Evolutionary conservation across 2,797 vertebrate species (phyloP).

Genomic region (Lateolabrax maculatus): DNA sequence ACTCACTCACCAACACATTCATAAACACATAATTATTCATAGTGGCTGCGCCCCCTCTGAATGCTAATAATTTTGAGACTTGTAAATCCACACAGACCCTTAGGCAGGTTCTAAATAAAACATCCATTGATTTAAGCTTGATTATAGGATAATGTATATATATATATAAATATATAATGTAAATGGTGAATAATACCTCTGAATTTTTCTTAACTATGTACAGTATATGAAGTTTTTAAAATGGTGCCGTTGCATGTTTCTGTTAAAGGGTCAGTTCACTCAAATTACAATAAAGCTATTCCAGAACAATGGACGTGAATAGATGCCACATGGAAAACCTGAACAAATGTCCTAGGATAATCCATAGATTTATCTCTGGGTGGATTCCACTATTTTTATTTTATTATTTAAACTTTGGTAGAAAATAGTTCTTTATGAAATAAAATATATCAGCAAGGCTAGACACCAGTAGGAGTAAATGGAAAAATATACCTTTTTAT

Average conservation of each 20-base stretch:
- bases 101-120: not conserved
- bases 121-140: not conserved
- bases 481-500: not conserved
- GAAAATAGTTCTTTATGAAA: not conserved
- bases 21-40: conserved; percentile 15
- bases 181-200: not conserved
- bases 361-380: not conserved
- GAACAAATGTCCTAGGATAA: not conserved
- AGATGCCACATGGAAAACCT: not conserved
- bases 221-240: conserved; percentile 6
- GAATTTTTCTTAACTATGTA: not conserved
- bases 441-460: not conserved
- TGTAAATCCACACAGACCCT: conserved; percentile 1
- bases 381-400: not conserved
- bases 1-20: conserved; percentile 41
- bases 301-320: not conserved
- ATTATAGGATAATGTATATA: not conserved
- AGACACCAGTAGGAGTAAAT: not conserved
- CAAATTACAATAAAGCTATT: conserved; percentile 21
- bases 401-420: too few relatives aligned
- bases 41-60: not conserved
- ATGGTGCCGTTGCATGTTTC: not conserved
- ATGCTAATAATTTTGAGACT: conserved; percentile 1
- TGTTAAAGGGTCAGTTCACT: conserved; percentile 47
- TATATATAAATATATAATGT: too few relatives aligned